Evolutionary conservation across 1,140 invertebrate genomes (phyloP).

Genomic region (Thereuonema tuberculata): DNA sequence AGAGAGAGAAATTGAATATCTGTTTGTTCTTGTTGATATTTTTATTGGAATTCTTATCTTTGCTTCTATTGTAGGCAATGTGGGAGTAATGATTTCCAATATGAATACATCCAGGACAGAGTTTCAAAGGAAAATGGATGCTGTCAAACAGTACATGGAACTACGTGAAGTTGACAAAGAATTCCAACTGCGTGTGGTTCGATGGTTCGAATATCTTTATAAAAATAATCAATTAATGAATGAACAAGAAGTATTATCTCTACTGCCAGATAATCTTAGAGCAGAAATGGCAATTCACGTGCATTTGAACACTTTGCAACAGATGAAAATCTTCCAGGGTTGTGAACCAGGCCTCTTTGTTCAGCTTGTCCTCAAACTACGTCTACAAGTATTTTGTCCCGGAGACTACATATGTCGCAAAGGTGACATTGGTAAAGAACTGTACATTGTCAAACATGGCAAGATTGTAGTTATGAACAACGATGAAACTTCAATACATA

Average conservation of each 20-base stretch:
- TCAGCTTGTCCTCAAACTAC: constrained; percentile 79
- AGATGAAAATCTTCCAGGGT: constrained; percentile 81
- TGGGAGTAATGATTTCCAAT: constrained; percentile 93
- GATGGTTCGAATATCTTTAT: constrained; percentile 97
- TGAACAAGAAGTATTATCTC: constrained; percentile 63
- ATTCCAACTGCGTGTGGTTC: constrained; percentile 74
- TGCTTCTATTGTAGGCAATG: constrained; percentile 82
- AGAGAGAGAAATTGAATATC: constrained; percentile 68
- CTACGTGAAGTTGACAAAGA: constrained; percentile 69
- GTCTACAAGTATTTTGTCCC: constrained; percentile 86
- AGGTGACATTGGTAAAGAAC: constrained; percentile 90
- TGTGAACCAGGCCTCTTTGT: constrained; percentile 87
- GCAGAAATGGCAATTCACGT: constrained; percentile 94
- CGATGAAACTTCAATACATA: constrained; percentile 68
- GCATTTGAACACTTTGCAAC: constrained; percentile 78
- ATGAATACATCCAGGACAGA: constrained; percentile 89
- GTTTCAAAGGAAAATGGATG: constrained; percentile 91
- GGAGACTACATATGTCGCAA: constrained; percentile 95
- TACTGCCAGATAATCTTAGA: constrained; percentile 84
- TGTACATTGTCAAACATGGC: constrained; percentile 90
- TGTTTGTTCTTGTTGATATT: constrained; percentile 79
- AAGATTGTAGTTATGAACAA: constrained; percentile 72
- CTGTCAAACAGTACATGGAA: constrained; percentile 94
- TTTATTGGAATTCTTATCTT: constrained; percentile 77
- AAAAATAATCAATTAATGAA: constrained; percentile 80